Evolutionary conservation across 2,797 vertebrate genomes (phyloP), one percentile per base, ranked within the genome.

Genomic region (Tympanoctomys barrerae): DNA sequence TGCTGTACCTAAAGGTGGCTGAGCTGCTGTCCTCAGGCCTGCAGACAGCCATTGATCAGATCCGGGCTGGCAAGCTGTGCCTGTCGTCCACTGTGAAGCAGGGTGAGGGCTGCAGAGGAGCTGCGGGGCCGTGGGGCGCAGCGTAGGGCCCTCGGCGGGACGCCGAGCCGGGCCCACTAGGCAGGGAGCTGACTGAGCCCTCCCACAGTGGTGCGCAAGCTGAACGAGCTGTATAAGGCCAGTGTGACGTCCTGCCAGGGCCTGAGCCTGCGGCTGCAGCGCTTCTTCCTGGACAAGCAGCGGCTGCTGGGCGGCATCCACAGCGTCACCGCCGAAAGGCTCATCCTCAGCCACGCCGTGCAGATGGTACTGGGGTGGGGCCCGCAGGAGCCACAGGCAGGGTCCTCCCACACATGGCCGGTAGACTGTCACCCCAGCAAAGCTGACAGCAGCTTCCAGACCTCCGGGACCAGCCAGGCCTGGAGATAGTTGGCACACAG

Each of bases 271-370:
- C 99, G 98, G 61, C 99, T 99, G 81, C 99, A 99, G 98, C 98
- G 99, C 78, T 99, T 99, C 98, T 99, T 99, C 96, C 94, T 99
- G 91, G 99, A 99, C 98, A 99, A 99, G 96, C 99, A 99, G 98
- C 99, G 99, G 91, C 99, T 99, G 61, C 99, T 99, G 98, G 99
- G 99, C 97, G 98, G 99, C 54, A 99, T 99, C 97, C 99, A 98
- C 97, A 99, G 99, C 95, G 99, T 99, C 97, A 99, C 99, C 0
- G 99, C 99, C 0, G 99, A 99, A 98, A 99, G 99, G 97, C 99
- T 99, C 92, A 99, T 99, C 98, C 99, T 99, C 98, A 99, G 98
- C 97, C 99, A 99, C 0, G 99, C 99, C 0, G 99, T 99, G 94
- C 99, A 99, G 85, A 99, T 99, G 99, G 99, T 99, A 98, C 21